These are phyloP conservation scores for Aporophyla lueneburgensis DNA, from an alignment of 2,888 invertebrate species.

Conservation along the genomic window DNA sequence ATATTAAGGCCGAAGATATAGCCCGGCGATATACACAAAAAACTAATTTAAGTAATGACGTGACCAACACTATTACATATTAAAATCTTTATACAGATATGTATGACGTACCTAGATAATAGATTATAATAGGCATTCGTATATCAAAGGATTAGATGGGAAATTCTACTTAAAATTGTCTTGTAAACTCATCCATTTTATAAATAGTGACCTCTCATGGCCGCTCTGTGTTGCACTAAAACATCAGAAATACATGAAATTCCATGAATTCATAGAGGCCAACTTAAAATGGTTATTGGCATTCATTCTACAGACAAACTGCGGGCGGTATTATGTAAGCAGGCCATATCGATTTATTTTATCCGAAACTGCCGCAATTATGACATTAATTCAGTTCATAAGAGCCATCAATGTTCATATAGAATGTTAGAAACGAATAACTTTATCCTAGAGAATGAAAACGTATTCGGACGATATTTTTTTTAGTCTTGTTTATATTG, in stretches of 20 bases:
- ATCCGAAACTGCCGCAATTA: slow-evolving; percentile 88
- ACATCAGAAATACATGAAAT: slow-evolving; percentile 65
- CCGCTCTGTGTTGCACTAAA: slow-evolving; percentile 59
- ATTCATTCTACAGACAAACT: slow-evolving; percentile 79
- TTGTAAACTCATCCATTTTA: slow-evolving; percentile 79
- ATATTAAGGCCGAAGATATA: slow-evolving; percentile 28
- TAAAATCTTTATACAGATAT: slow-evolving; percentile 55
- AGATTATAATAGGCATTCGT: slow-evolving; percentile 76
- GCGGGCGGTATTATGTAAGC: slow-evolving; percentile 89
- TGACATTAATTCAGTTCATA: slow-evolving; percentile 89
- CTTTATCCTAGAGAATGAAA: slow-evolving; percentile 84
- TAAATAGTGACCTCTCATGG: slow-evolving; percentile 69
- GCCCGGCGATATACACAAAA: slow-evolving; percentile 36
- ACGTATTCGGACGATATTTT: slow-evolving; percentile 76
- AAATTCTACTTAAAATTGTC: slow-evolving; percentile 78
- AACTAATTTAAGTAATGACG: slow-evolving; percentile 63
- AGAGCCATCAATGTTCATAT: slow-evolving; percentile 86
- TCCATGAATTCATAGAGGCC: slow-evolving; percentile 77
- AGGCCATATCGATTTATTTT: slow-evolving; percentile 88
- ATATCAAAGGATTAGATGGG: slow-evolving; percentile 80
- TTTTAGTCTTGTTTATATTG: slow-evolving; percentile 75
- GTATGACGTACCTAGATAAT: slow-evolving; percentile 70
- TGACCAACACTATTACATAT: slow-evolving; percentile 61
- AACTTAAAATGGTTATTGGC: slow-evolving; percentile 77
- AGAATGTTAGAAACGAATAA: slow-evolving; percentile 86